phyloP scores from a whole-genome alignment of 1,140 invertebrate species.

The Penaeus vannamei region DNA sequence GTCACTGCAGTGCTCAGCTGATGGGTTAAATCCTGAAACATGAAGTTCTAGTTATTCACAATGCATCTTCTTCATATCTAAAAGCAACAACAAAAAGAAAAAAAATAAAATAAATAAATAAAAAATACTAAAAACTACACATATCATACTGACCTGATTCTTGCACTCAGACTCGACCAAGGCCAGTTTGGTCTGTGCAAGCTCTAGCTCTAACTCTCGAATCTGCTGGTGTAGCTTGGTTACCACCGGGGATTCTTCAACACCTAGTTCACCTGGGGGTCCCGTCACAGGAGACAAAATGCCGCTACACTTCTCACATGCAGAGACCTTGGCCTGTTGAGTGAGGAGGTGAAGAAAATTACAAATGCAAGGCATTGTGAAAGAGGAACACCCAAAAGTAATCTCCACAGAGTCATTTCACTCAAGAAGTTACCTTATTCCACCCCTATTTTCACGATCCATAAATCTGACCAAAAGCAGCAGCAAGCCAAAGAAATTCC shows the following conservation, averaged over 20 bases:
- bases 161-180: conserved; percentile 97
- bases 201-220: conserved; percentile 92
- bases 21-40: conserved; percentile 88
- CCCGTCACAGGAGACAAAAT: conserved; percentile 59
- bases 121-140: neutral
- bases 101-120: conserved; percentile 5
- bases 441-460: too few relatives aligned
- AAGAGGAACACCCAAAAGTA: too few relatives aligned
- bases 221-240: conserved; percentile 72
- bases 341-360: too few relatives aligned
- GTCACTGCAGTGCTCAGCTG: conserved; percentile 86
- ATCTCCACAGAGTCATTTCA: too few relatives aligned
- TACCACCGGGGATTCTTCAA: conserved; percentile 19
- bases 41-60: conserved; percentile 1
- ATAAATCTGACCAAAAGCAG: too few relatives aligned
- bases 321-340: conserved; percentile 70
- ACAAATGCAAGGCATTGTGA: too few relatives aligned
- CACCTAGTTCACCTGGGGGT: conserved; percentile 46
- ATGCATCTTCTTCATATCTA: too few relatives aligned
- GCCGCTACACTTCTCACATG: conserved; percentile 56
- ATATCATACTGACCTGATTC: conserved; percentile 82
- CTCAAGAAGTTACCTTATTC: too few relatives aligned
- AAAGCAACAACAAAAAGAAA: too few relatives aligned
- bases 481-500: too few relatives aligned
- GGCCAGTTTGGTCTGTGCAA: conserved; percentile 96